Evolutionary conservation across 2,797 vertebrate species (phyloP).

Genomic region (Sebastolobus alascanus): DNA sequence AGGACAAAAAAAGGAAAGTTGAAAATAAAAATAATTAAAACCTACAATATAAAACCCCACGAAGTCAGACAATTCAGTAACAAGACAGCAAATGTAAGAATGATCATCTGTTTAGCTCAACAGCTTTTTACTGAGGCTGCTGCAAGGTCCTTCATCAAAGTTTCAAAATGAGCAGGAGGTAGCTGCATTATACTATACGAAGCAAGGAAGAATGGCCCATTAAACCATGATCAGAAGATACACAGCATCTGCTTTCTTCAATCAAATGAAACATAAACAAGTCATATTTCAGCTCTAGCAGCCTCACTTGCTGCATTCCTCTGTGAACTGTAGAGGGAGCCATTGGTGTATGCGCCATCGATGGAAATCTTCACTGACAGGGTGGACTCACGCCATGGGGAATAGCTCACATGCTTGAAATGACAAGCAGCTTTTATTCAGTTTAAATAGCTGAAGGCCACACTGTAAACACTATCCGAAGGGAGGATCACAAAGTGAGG

Average conservation of each 20-base stretch:
- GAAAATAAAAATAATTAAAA: not conserved
- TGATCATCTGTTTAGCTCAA: not conserved
- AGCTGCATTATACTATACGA: not conserved
- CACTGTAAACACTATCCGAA: conserved; percentile 11
- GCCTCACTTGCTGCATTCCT: not conserved
- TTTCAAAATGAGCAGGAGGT: not conserved
- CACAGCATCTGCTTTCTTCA: conserved; percentile 2
- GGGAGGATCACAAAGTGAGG: conserved; percentile 18
- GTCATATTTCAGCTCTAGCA: not conserved
- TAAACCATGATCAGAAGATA: conserved; percentile 4
- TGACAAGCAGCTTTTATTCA: conserved; percentile 30
- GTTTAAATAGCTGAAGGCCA: conserved; percentile 13
- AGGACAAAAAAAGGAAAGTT: not conserved
- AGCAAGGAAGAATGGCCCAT: not conserved
- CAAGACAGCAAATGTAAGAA: not conserved
- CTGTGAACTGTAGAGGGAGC: conserved; percentile 62
- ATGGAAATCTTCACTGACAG: not conserved
- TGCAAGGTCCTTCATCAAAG: not conserved
- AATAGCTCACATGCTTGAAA: conserved; percentile 49
- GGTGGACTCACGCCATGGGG: conserved; percentile 26
- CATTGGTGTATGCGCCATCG: not conserved
- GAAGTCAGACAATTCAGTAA: conserved; percentile 3
- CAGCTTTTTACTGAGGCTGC: not conserved
- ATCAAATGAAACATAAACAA: not conserved
- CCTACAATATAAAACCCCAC: not conserved